A percentile compares a stretch with the other conserved stretches of the same genome.
phyloP scores from a whole-genome alignment of 2,113 vertebrate species.

The Thunnus maccoyii region DNA sequence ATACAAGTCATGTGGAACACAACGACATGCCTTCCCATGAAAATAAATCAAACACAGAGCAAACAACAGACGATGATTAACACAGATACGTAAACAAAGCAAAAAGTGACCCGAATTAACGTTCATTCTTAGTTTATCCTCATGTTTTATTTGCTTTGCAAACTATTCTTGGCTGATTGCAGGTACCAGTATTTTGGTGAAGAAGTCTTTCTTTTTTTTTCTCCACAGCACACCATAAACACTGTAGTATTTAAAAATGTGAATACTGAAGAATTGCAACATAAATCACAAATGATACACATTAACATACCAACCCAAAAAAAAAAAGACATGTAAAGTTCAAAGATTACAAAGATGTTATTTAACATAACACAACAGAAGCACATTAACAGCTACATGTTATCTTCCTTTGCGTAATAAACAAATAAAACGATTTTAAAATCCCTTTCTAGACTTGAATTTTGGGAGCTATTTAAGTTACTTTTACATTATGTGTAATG shows the following conservation, averaged over 20 bases:
- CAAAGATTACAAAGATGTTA: constrained; percentile 50
- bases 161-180: constrained; percentile 77
- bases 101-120: background rate
- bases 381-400: constrained; percentile 29
- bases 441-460: constrained; percentile 47
- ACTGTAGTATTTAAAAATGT: constrained; percentile 64
- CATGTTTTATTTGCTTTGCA: constrained; percentile 80
- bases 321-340: constrained; percentile 48
- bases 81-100: background rate
- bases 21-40: background rate
- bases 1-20: background rate
- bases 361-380: constrained; percentile 33
- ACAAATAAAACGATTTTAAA: constrained; percentile 46
- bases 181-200: constrained; percentile 73
- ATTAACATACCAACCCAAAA: constrained; percentile 42
- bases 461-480: constrained; percentile 16
- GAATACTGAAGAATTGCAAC: constrained; percentile 59
- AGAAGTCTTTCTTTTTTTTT: constrained; percentile 48
- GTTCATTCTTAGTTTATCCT: constrained; percentile 47
- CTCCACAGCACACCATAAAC: constrained; percentile 71
- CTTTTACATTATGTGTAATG: constrained; percentile 34
- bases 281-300: constrained; percentile 71
- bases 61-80: background rate
- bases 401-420: constrained; percentile 23
- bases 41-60: background rate